phyloP scores from a whole-genome alignment of 2,888 invertebrate species.

The Alitta virens region DNA sequence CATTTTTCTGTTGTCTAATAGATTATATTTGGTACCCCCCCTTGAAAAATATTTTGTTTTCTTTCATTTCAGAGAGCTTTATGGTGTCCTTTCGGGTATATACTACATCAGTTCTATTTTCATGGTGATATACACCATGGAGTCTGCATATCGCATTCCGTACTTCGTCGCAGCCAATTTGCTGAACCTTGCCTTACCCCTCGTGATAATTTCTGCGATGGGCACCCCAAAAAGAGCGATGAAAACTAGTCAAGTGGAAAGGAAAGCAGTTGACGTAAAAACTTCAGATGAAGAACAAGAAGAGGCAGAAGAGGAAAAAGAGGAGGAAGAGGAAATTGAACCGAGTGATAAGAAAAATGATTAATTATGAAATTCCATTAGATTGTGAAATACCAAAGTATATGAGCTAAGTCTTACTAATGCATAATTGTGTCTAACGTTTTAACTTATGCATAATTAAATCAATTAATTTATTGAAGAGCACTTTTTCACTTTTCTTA shows the following conservation, averaged over 20 bases:
- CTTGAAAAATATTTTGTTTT: too few relatives aligned
- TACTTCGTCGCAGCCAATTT: constrained; percentile 24
- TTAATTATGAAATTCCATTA: too few relatives aligned
- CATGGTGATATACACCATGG: constrained; percentile 20
- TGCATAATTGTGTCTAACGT: too few relatives aligned
- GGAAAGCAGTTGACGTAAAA: background rate
- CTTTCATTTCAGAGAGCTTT: constrained; percentile 13
- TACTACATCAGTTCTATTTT: constrained; percentile 23
- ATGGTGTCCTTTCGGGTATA: constrained; percentile 18
- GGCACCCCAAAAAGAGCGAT: background rate
- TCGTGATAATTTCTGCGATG: background rate
- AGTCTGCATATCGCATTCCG: constrained; percentile 21
- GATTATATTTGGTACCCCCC: too few relatives aligned
- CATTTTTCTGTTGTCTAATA: too few relatives aligned
- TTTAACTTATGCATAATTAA: too few relatives aligned
- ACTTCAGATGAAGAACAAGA: background rate
- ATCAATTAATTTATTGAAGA: too few relatives aligned
- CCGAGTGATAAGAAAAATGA: too few relatives aligned
- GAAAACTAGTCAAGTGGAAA: background rate
- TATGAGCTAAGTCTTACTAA: too few relatives aligned
- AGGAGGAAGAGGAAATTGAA: too few relatives aligned
- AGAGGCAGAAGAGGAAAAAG: background rate
- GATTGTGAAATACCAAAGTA: too few relatives aligned
- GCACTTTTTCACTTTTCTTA: too few relatives aligned
- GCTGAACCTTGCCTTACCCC: constrained; percentile 10